Evolutionary conservation across 2,797 vertebrate genomes (phyloP), one percentile per base, ranked within the genome.

Genomic region (Picus viridis): DNA sequence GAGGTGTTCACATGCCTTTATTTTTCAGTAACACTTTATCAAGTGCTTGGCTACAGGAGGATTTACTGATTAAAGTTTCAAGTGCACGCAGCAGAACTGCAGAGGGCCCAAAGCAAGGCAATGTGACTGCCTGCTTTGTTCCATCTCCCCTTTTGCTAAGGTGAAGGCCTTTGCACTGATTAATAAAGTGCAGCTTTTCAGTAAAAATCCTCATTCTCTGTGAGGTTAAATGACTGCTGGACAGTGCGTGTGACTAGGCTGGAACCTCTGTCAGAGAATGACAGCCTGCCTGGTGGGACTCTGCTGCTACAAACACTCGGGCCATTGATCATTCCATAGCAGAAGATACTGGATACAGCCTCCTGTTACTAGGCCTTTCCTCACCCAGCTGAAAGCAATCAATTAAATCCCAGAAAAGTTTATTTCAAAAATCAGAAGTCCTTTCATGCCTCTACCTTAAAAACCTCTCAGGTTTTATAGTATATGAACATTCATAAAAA

Each of bases 301-400:
- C 63, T 30, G 58, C 54, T 86, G 32, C 53, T 49, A 59, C 71
- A 70, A 22, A 45, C 49, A 15, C 71, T 18, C 11, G 14, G 73
- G 56, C 49, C 4, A 3, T 7, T 6, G 53, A 84, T 54, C 41
- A 45, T 24, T 41, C n/a, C 53, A 41, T 1, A 67, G 39, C 86
- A 47, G 47, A 72, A 1, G 9, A 81, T 0, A 0, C 12, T 17
- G 39, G 53, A 54, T 27, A 58, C 1, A 5, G 34, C 9, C 56
- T 86, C 41, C 29, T 2, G 0, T 77, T 71, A n/a, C n/a, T 24
- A 75, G 67, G 41, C 23, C 32, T 53, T 47, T 69, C 36, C 56
- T 84, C 56, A 36, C 26, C 36, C 64, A 43, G 17, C 47, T 45
- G 30, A 67, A 17, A 90, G 5, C 8, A 32, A 51, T 0, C 36